Percentiles rank a stretch among this genome's conserved stretches.
Evolutionary conservation across 2,888 invertebrate genomes (phyloP).

Genomic region (Tachina grossa): DNA sequence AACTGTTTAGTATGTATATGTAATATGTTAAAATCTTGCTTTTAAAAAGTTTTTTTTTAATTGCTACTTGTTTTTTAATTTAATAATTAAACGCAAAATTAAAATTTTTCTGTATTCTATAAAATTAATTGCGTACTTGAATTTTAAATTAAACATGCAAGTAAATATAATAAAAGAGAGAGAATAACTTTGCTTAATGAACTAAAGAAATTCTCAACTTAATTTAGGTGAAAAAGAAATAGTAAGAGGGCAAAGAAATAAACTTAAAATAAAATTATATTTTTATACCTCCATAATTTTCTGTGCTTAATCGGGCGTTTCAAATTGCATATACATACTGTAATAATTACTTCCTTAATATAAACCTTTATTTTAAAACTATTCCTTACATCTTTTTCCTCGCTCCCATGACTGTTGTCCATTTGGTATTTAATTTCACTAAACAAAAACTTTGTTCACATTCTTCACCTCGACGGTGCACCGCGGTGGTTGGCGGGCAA

Average conservation of each 20-base stretch:
- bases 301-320: background rate
- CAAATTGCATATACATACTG: conserved; percentile 13
- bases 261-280: background rate
- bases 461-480: conserved; percentile 22
- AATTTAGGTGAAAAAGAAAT: too few relatives aligned
- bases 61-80: too few relatives aligned
- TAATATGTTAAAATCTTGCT: too few relatives aligned
- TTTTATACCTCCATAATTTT: conserved; percentile 4
- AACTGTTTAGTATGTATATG: too few relatives aligned
- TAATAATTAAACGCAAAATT: too few relatives aligned
- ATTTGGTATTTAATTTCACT: conserved; percentile 35
- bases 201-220: too few relatives aligned
- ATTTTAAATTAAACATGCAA: background rate
- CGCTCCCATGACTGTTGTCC: background rate
- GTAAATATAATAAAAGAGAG: background rate
- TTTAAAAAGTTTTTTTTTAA: too few relatives aligned
- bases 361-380: conserved; percentile 7
- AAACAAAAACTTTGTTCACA: background rate
- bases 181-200: background rate
- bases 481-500: background rate
- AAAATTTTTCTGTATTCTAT: too few relatives aligned
- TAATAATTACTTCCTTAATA: conserved; percentile 24
- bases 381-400: background rate
- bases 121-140: background rate
- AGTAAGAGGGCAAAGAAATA: background rate